Evolutionary conservation across 2,113 vertebrate species (phyloP), one percentile per base, ranked within the genome.

Genomic region (Xiphophorus maculatus): DNA sequence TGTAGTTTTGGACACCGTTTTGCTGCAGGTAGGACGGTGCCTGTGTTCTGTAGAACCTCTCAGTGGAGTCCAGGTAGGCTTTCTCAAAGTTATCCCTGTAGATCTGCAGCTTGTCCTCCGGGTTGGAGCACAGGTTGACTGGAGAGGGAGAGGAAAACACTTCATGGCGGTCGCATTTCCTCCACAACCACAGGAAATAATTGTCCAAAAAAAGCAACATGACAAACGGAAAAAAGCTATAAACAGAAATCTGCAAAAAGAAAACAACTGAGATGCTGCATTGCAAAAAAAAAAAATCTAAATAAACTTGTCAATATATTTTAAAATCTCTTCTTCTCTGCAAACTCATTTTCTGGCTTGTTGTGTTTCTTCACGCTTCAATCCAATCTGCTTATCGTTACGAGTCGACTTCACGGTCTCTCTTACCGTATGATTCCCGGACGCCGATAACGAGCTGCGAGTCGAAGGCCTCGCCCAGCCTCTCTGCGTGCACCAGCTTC

Each of bases 31-130:
- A 98, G 4, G 97, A 97, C 63, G 97, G 96, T 30, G 97, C 97
- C 75, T 99, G 97, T 37, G 97, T 98, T 93, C 97, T 96, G 93
- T 99, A 98, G 93, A 99, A 99, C 92, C 97, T 96, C 94, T 99
- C 97, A 69, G 97, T 99, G 84, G 97, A 98, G 94, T 99, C 97
- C 92, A 98, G 94, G 92, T 99, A 99, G 0, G 97, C 96, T 86
- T 99, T 99, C 93, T 99, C 97, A 96, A 99, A 99, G 95, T 99
- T 99, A 87, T 99, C 97, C 85, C 97, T 96, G 94, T 99, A 99
- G 91, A 99, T 99, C 85, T 99, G 96, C 91, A 99, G 95, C 87
- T 98, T 98, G 95, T 99, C 97, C 69, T 99, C 97, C 33, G 97
- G 96, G 94, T 99, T 99, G 65, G 97, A 99, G 90, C 97, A 99